These are phyloP conservation scores for Lasioglossum leucozonium DNA, from an alignment of 2,888 invertebrate species.

Conservation along the genomic window DNA sequence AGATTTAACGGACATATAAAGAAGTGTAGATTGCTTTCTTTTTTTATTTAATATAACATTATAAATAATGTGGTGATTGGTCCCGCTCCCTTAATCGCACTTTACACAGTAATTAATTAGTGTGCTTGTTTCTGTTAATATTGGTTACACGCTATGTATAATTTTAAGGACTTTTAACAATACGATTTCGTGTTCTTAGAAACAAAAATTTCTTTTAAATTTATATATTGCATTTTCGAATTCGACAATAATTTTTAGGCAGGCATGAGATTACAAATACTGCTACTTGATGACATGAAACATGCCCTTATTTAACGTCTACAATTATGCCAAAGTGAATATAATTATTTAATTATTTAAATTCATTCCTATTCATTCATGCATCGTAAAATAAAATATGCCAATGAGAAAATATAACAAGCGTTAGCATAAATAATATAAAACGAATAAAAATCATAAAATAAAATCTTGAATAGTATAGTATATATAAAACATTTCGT, in stretches of 20 bases:
- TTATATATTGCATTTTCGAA: slow-evolving; percentile 23
- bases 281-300: not conserved
- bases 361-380: slow-evolving; percentile 3
- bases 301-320: not conserved
- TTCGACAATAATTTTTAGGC: not conserved
- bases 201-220: slow-evolving; percentile 21
- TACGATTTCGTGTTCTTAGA: slow-evolving; percentile 39
- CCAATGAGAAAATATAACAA: slow-evolving; percentile 30
- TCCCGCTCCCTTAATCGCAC: slow-evolving; percentile 70
- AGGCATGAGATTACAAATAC: slow-evolving; percentile 9
- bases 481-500: slow-evolving; percentile 28
- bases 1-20: slow-evolving; percentile 6
- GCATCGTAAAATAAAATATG: slow-evolving; percentile 28
- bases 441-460: slow-evolving; percentile 29
- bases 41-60: slow-evolving; percentile 19
- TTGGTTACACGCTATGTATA: slow-evolving; percentile 39
- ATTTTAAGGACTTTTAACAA: slow-evolving; percentile 38
- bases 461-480: slow-evolving; percentile 16
- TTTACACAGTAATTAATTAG: slow-evolving; percentile 50
- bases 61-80: slow-evolving; percentile 61
- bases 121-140: slow-evolving; percentile 41
- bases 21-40: slow-evolving; percentile 23
- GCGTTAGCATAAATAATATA: slow-evolving; percentile 45
- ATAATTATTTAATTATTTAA: slow-evolving; percentile 7
- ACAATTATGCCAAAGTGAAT: slow-evolving; percentile 2